Evolutionary conservation across 2,888 invertebrate genomes (phyloP).

Genomic region (Acanthococcus lagerstroemiae): DNA sequence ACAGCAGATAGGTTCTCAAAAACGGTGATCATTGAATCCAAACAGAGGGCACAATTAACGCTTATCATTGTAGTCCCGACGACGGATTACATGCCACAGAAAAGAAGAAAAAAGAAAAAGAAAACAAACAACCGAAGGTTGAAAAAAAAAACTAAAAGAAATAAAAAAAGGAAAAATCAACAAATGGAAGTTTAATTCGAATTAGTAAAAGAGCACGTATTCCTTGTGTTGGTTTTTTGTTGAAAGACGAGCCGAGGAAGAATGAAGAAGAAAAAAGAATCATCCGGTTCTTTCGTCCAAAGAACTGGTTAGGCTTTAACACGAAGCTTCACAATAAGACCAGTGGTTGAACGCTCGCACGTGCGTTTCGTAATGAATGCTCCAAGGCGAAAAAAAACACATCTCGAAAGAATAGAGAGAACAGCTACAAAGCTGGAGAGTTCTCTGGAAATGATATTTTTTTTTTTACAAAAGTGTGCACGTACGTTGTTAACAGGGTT

Average conservation of each 20-base stretch:
- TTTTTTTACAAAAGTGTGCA: too few relatives aligned
- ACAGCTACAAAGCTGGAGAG: too few relatives aligned
- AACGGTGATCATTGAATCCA: neutral
- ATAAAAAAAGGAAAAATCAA: slow-evolving; percentile 19
- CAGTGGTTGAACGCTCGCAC: slow-evolving; percentile 24
- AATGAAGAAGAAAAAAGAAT: slow-evolving; percentile 14
- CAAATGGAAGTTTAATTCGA: slow-evolving; percentile 31
- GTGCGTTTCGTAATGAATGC: slow-evolving; percentile 22
- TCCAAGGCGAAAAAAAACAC: neutral
- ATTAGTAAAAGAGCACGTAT: slow-evolving; percentile 29
- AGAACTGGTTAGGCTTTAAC: slow-evolving; percentile 23
- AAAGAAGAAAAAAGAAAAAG: neutral
- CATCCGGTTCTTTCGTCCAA: slow-evolving; percentile 22
- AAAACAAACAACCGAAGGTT: neutral
- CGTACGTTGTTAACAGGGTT: too few relatives aligned
- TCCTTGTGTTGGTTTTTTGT: slow-evolving; percentile 25
- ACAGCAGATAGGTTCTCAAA: too few relatives aligned
- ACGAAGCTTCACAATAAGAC: slow-evolving; percentile 19
- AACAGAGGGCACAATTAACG: slow-evolving; percentile 24
- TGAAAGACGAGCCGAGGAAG: slow-evolving; percentile 13
- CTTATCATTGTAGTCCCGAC: slow-evolving; percentile 16
- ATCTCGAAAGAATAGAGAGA: too few relatives aligned
- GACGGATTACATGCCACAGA: slow-evolving; percentile 18
- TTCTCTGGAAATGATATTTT: too few relatives aligned
- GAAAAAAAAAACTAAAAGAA: neutral